These are phyloP conservation scores for Gallinago undulata DNA, from an alignment of 2,113 vertebrate genomes.

Conservation along the genomic window DNA sequence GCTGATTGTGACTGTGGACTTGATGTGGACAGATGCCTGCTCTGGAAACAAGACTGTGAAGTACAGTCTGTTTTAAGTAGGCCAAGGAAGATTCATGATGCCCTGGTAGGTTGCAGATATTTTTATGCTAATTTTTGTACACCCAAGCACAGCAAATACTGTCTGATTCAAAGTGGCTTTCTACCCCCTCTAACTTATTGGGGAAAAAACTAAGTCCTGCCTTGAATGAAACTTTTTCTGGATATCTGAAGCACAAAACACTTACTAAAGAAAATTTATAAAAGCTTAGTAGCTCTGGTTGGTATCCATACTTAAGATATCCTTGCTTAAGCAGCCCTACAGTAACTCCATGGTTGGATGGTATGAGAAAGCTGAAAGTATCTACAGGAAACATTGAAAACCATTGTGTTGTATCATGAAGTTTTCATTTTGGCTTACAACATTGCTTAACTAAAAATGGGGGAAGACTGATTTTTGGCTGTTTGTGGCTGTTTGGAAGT, in stretches of 20 bases:
- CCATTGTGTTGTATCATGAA: background rate
- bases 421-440: background rate
- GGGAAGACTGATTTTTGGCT: background rate
- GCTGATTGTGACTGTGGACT: background rate
- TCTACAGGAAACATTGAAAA: background rate
- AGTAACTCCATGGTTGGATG: background rate
- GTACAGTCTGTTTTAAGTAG: background rate
- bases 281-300: background rate
- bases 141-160: background rate
- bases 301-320: background rate
- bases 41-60: background rate
- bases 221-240: background rate
- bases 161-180: background rate
- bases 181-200: background rate
- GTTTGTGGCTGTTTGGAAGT: background rate
- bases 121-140: background rate
- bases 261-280: background rate
- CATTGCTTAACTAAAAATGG: background rate
- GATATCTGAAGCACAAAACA: background rate
- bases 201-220: background rate
- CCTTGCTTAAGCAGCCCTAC: background rate
- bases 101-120: background rate
- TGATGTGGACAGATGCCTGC: background rate
- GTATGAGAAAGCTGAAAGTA: background rate
- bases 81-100: background rate